These are phyloP conservation scores for Characodon lateralis DNA, from an alignment of 2,797 vertebrate species.

Conservation along the genomic window DNA sequence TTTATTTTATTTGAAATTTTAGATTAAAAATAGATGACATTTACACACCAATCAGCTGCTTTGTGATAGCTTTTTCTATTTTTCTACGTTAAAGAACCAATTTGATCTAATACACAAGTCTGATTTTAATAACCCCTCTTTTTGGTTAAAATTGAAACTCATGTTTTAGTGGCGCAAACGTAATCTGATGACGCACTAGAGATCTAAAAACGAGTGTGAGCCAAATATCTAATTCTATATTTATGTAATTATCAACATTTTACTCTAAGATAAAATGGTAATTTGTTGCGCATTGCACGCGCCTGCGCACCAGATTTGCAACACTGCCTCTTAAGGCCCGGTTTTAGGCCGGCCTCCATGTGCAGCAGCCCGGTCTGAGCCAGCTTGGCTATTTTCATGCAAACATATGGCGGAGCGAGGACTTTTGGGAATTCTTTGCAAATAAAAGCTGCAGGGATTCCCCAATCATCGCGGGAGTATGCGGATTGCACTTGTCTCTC, in stretches of 20 bases:
- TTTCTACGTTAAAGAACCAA: too few relatives aligned
- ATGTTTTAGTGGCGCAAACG: not conserved
- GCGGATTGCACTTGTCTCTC: constrained; percentile 21
- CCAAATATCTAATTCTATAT: not conserved
- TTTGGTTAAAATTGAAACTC: not conserved
- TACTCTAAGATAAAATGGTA: not conserved
- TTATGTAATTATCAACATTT: not conserved
- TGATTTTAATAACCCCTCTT: not conserved
- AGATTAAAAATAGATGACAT: not conserved
- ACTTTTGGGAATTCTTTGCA: constrained; percentile 51
- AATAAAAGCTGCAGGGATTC: constrained; percentile 29
- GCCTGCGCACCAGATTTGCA: not conserved
- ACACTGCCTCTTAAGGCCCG: constrained; percentile 10
- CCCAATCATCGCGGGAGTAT: constrained; percentile 53
- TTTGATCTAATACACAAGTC: too few relatives aligned
- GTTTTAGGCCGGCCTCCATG: constrained; percentile 43
- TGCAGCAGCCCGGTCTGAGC: constrained; percentile 56
- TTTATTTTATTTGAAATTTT: not conserved
- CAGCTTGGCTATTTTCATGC: constrained; percentile 45
- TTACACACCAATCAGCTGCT: fast-evolving
- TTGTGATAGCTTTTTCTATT: not conserved
- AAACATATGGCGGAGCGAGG: constrained; percentile 47
- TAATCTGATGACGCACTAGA: not conserved
- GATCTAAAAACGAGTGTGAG: not conserved
- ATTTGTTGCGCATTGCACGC: not conserved